A percentile compares a stretch with the other conserved stretches of the same genome.
Conservation (phyloP, 2,888 invertebrate genomes). For the Oligia strigilis region DNA sequence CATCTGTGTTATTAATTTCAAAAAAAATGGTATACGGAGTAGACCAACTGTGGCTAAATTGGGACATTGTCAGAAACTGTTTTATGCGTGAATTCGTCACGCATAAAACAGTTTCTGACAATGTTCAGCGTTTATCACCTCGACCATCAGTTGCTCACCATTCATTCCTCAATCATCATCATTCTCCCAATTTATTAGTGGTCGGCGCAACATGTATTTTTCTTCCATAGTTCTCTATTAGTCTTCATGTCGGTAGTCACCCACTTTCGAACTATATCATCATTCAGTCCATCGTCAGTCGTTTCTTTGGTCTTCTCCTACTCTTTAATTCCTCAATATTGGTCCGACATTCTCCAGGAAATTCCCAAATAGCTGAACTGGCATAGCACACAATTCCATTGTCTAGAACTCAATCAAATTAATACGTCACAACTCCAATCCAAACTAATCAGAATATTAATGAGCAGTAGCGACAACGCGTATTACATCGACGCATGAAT, state of each 20-base stretch:
- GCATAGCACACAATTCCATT: slow-evolving; percentile 23
- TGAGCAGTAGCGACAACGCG: slow-evolving; percentile 70
- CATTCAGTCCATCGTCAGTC: background rate
- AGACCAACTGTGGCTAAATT: background rate
- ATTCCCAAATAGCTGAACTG: background rate
- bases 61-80: too few species aligned
- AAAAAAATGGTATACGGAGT: background rate
- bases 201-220: background rate
- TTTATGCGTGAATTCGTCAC: too few species aligned
- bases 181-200: background rate
- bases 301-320: background rate
- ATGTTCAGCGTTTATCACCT: background rate
- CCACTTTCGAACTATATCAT: background rate
- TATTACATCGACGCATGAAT: slow-evolving; percentile 76
- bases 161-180: background rate
- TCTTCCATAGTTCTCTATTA: background rate
- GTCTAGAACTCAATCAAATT: slow-evolving; percentile 56
- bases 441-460: slow-evolving; percentile 75
- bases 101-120: too few species aligned
- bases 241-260: background rate
- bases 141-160: background rate
- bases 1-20: background rate
- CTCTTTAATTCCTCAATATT: background rate
- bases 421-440: slow-evolving; percentile 59
- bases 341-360: background rate